Evolutionary conservation across 2,797 vertebrate genomes (phyloP).

Genomic region (Syncerus caffer): DNA sequence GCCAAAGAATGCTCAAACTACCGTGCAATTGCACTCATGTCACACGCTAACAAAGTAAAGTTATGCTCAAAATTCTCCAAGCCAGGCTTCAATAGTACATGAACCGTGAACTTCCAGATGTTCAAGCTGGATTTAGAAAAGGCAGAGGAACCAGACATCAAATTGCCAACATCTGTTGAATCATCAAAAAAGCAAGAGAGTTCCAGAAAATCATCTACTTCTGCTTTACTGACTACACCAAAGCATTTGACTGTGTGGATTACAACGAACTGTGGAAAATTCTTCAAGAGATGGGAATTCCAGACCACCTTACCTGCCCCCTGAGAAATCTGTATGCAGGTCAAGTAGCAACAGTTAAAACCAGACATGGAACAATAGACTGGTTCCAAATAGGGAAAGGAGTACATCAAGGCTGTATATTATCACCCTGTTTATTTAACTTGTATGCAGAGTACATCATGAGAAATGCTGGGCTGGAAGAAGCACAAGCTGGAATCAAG

Average conservation of each 20-base stretch:
- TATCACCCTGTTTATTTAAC: not conserved
- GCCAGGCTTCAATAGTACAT: not conserved
- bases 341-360: not conserved
- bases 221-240: not conserved
- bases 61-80: not conserved
- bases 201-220: not conserved
- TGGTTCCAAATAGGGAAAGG: not conserved
- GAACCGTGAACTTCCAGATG: not conserved
- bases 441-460: not conserved
- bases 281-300: not conserved
- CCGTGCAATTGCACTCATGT: not conserved
- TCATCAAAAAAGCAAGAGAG: not conserved
- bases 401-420: not conserved
- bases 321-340: not conserved
- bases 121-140: not conserved
- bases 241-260: not conserved
- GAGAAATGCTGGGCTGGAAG: not conserved
- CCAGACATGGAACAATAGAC: not conserved
- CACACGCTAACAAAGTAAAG: not conserved
- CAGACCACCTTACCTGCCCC: not conserved
- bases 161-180: not conserved
- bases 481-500: not conserved
- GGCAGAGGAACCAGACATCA: not conserved
- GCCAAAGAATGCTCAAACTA: not conserved
- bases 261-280: not conserved